Evolutionary conservation across 2,888 invertebrate species (phyloP).

Genomic region (Orthosia gothica): DNA sequence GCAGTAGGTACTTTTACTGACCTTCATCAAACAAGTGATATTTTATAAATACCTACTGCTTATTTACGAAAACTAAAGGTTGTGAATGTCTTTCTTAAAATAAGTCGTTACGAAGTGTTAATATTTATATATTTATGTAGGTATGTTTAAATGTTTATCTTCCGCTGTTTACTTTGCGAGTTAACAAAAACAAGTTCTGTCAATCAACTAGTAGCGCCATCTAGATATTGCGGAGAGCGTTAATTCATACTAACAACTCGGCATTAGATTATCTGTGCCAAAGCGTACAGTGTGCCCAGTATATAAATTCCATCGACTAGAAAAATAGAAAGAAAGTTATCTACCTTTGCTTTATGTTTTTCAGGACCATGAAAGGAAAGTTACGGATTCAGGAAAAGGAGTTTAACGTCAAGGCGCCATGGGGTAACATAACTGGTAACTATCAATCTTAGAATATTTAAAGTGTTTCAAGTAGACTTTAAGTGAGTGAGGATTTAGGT

Average conservation of each 20-base stretch:
- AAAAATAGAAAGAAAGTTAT: no score
- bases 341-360: constrained; percentile 18
- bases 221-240: background rate
- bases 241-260: no score
- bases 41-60: no score
- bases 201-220: constrained; percentile 8
- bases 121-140: no score
- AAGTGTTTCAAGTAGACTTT: no score
- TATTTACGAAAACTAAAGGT: no score
- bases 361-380: constrained; percentile 65
- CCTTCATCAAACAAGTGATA: background rate
- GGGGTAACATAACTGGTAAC: constrained; percentile 80
- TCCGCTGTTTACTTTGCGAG: background rate
- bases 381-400: constrained; percentile 73
- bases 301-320: no score
- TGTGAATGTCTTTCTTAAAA: no score
- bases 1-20: background rate
- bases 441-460: constrained; percentile 1
- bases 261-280: no score
- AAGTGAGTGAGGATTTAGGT: no score
- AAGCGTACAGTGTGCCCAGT: background rate
- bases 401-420: constrained; percentile 78
- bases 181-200: background rate
- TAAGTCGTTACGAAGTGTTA: no score
- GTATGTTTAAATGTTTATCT: background rate